Evolutionary conservation across 2,888 invertebrate genomes (phyloP).

Genomic region (Formica aserva): DNA sequence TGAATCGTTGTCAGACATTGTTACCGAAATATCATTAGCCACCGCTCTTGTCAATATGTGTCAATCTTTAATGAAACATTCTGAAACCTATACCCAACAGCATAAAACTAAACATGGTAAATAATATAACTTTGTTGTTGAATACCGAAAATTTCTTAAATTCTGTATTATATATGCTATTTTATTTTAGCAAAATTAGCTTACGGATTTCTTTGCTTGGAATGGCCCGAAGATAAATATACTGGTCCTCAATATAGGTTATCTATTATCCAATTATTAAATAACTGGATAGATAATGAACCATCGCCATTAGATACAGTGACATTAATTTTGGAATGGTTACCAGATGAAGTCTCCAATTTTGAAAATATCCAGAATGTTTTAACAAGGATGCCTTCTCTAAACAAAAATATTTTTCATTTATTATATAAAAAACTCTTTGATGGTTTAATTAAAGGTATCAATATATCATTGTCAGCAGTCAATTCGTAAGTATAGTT

Average conservation of each 20-base stretch:
- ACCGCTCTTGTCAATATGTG: conserved; percentile 81
- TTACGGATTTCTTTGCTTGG: conserved; percentile 78
- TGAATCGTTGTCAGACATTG: conserved; percentile 83
- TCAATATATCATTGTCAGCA: conserved; percentile 86
- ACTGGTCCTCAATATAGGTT: conserved; percentile 77
- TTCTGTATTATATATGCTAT: neutral
- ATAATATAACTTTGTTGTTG: neutral
- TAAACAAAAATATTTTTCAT: conserved; percentile 89
- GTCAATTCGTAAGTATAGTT: conserved; percentile 79
- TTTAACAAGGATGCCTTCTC: conserved; percentile 88
- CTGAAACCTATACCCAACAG: conserved; percentile 76
- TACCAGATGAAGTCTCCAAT: conserved; percentile 87
- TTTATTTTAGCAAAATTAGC: conserved; percentile 80
- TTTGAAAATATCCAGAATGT: conserved; percentile 88
- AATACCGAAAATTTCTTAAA: neutral
- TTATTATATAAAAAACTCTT: conserved; percentile 90
- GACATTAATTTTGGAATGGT: conserved; percentile 87
- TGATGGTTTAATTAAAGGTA: conserved; percentile 87
- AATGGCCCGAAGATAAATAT: conserved; percentile 80
- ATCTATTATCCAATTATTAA: conserved; percentile 80
- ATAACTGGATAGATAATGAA: conserved; percentile 83
- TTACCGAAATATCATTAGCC: conserved; percentile 82
- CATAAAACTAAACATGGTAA: conserved; percentile 81
- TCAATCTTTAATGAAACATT: conserved; percentile 82
- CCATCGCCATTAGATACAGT: conserved; percentile 86